Evolutionary conservation across 2,888 invertebrate genomes (phyloP), one percentile per base, ranked within the genome.

Genomic region (Hydraecia micacea): DNA sequence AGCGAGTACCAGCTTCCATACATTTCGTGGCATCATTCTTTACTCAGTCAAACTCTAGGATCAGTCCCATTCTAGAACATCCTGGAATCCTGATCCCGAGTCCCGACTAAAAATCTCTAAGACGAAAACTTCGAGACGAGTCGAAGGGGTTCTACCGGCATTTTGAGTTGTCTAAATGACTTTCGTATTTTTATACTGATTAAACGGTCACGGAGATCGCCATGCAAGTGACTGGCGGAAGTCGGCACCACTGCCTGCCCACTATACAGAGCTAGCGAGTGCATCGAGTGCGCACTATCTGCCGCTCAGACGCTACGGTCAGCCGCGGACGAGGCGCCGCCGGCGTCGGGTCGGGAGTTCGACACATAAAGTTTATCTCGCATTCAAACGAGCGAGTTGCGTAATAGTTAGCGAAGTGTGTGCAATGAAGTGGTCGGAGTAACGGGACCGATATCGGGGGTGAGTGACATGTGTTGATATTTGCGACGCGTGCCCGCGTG

Each of bases 391-490:
- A 78, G 69, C 65, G 62, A 63, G 65, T 82, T 79, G 83, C 60
- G 72, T 69, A 76, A 84, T 58, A 76, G 75, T 72, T 73, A 28
- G 79, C 60, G 75, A 70, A 55, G 78, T 73, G 52, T 32, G 68
- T 42, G 62, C 65, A 63, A 73, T 66, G 15, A 70, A 75, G 63
- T 65, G 65, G 69, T 69, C 68, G 77, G 62, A 72, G 79, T 90
- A 91, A 90, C 89, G 90, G 91, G 77, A 87, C 81, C 83, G 85
- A 77, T 84, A 75, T 82, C 86, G 89, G 89, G 93, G 95, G 94
- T 94, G 94, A 95, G 90, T 93, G 95, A 94, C 95, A 93, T 91
- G 90, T 86, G 93, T 88, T 94, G 95, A 93, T 95, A 94, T 95
- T 95, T 93, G 89, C 87, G 91, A 90, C 86, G 91, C 91, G 90